Percentiles rank a stretch among this genome's conserved stretches.
phyloP scores from a whole-genome alignment of 1,140 invertebrate species.

The Zaprionus capensis region DNA sequence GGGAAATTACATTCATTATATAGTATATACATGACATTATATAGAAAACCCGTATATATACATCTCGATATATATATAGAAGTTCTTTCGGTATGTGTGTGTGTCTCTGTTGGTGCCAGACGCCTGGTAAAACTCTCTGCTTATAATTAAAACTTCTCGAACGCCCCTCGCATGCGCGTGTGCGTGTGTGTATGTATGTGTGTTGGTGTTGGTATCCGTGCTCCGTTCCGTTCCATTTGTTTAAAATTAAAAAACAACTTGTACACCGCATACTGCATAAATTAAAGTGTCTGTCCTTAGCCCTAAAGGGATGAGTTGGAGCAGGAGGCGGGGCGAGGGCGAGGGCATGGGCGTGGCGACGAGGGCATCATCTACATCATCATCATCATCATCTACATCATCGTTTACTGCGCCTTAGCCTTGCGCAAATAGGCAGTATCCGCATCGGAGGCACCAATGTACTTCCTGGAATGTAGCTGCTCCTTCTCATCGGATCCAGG shows the following conservation, averaged over 20 bases:
- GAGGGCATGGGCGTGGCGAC: background rate
- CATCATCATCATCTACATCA: background rate
- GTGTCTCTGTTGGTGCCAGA: slow-evolving; percentile 30
- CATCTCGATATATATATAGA: slow-evolving; percentile 5
- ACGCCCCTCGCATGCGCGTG: slow-evolving; percentile 43
- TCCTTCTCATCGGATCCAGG: slow-evolving; percentile 25
- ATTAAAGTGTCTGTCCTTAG: slow-evolving; percentile 67
- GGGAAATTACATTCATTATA: slow-evolving; percentile 8
- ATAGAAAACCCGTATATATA: slow-evolving; percentile 15
- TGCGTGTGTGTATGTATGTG: slow-evolving; percentile 12
- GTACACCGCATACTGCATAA: slow-evolving; percentile 70
- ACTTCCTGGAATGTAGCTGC: slow-evolving; percentile 50
- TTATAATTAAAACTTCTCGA: slow-evolving; percentile 56
- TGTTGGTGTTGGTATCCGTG: slow-evolving; percentile 9
- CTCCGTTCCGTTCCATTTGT: slow-evolving; percentile 17
- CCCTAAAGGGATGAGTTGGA: slow-evolving; percentile 34
- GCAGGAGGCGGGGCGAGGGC: background rate
- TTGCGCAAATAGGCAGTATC: slow-evolving; percentile 71
- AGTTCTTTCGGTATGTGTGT: slow-evolving; percentile 10
- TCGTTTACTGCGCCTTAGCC: slow-evolving; percentile 67
- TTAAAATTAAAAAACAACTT: slow-evolving; percentile 82
- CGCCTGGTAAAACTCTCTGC: slow-evolving; percentile 63
- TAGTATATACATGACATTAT: slow-evolving; percentile 39
- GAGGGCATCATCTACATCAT: background rate
- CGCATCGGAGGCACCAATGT: slow-evolving; percentile 34